These are phyloP conservation scores for Drosophila bunnanda DNA, from an alignment of 2,888 invertebrate species.

Conservation along the genomic window DNA sequence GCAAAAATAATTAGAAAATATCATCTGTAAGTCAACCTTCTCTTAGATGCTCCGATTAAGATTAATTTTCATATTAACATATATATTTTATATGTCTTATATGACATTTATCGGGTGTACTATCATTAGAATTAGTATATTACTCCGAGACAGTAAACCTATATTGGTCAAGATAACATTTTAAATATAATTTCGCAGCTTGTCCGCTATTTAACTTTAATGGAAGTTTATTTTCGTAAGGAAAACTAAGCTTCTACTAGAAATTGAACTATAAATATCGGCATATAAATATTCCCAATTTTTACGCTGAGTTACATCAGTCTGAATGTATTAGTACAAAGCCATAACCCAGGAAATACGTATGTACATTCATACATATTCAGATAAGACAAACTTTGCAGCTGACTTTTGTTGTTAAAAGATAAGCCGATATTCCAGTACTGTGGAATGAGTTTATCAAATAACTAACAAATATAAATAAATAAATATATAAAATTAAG, in stretches of 20 bases:
- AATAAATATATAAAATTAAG: background rate
- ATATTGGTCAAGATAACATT: background rate
- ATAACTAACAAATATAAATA: background rate
- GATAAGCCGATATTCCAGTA: background rate
- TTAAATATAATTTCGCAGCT: background rate
- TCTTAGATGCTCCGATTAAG: background rate
- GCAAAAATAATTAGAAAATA: too few relatives aligned
- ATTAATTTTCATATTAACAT: background rate
- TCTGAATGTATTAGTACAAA: background rate
- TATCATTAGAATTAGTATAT: background rate
- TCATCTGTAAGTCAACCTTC: too few relatives aligned
- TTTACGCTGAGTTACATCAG: background rate
- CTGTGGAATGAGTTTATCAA: background rate
- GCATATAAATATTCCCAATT: background rate
- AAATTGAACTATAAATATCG: background rate
- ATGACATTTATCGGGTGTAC: background rate
- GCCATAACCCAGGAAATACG: background rate
- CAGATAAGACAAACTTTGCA: constrained; percentile 6
- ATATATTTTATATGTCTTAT: background rate
- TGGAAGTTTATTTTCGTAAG: too few relatives aligned
- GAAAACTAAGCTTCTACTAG: background rate
- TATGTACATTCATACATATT: background rate
- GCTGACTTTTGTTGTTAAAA: background rate
- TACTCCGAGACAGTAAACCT: background rate
- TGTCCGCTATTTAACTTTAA: too few relatives aligned